Conservation (phyloP, 2,888 invertebrate genomes). For the Merodon equestris region DNA sequence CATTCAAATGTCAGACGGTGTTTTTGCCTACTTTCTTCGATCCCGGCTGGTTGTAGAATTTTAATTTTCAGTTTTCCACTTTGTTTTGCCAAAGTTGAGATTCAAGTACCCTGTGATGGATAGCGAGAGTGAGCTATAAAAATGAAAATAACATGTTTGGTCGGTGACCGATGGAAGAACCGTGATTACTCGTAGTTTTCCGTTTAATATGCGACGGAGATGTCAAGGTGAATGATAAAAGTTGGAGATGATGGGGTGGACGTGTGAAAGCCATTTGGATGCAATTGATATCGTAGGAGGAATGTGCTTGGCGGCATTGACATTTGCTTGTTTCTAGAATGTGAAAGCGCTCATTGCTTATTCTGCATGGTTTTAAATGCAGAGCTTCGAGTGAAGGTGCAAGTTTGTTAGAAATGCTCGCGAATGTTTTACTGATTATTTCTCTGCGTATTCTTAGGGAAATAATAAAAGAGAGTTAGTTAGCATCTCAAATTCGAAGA, state of each 20-base stretch:
- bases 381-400: too few species aligned
- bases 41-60: conserved; percentile 34
- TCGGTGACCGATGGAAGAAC: conserved; percentile 7
- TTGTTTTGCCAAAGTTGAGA: too few species aligned
- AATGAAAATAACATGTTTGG: conserved; percentile 4
- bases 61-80: conserved; percentile 17
- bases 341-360: conserved; percentile 7
- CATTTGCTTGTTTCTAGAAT: background rate
- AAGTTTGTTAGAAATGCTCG: too few species aligned
- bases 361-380: too few species aligned
- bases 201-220: conserved; percentile 10
- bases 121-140: conserved; percentile 27
- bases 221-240: conserved; percentile 42
- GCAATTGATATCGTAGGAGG: background rate
- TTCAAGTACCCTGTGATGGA: background rate
- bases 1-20: background rate
- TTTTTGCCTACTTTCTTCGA: conserved; percentile 53
- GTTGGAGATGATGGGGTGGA: background rate
- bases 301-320: too few species aligned
- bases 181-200: too few species aligned
- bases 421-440: too few species aligned
- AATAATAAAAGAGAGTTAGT: too few species aligned
- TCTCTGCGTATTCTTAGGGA: too few species aligned
- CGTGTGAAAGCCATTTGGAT: conserved; percentile 14
- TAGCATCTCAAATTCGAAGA: too few species aligned